Evolutionary conservation across 2,113 vertebrate species (phyloP).

Genomic region (rabbit (Oryctolagus cuniculus)): mOryCun1.1 NC_091449.1:60279001-60279500

Average conservation of each 20-base stretch:
- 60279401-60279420: not conserved
- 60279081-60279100: not conserved
- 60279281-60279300: not conserved
- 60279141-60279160: not conserved
- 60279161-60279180: not conserved
- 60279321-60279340: no score
- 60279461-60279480: not conserved
- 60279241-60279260: not conserved
- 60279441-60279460: not conserved
- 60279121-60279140: not conserved
- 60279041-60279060: not conserved
- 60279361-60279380: not conserved
- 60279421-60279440: rapidly evolving
- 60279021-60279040: not conserved
- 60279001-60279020: rapidly evolving
- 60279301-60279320: not conserved
- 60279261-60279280: not conserved
- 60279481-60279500: not conserved
- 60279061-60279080: not conserved
- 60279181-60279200: not conserved
- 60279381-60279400: not conserved
- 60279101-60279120: not conserved
- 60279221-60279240: not conserved
- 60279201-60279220: not conserved
- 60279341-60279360: not conserved